Base-by-base conservation (phyloP, 2,113 vertebrate species). In the Tenrec ecaudatus region DNA sequence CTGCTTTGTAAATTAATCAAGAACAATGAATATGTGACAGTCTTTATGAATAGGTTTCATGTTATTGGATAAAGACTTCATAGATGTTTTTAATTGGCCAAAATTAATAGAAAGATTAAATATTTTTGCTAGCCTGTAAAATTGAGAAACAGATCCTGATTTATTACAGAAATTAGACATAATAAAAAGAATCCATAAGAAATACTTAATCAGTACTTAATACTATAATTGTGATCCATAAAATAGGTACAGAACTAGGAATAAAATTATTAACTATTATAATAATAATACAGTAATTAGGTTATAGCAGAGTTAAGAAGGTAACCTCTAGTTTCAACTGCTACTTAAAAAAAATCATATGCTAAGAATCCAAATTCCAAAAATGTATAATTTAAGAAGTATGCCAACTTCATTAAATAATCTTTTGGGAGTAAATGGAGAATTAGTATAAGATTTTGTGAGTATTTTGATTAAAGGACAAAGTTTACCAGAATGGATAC, bases 331-430 rank as follows among this genome's bases (percentile, higher is more conserved):
- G 87, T 90, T 92, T 94, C 33, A 77, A 38, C 58, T 64, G 23
- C 33, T 88, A n/a, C 16, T 23, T 29, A 62, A 78, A 83, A 77
- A 93, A 78, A 11, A 77, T 1, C n/a, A 29, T 47, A 40, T 79
- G 19, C 73, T 92, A 77, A 93, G 60, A 91, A 95, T 78, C 88
- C 92, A 79, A 89, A 93, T 88, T 16, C 82, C 88, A 78, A 22
- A 43, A 10, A 66, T 62, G 8, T 64, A 27, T 90, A 83, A 90
- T 88, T 89, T 95, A 33, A 77, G 86, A 90, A 95, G 88, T 2
- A 80, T 33, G 88, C 82, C 76, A 82, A 78, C 40, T 83, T 91
- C 20, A 84, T 75, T 95, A 94, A 5, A 33, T 76, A 88, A 90
- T 77, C 81, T 82, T 71, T 87, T 2, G 62, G 17, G 8, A 68